Evolutionary conservation across 2,888 invertebrate genomes (phyloP).

Genomic region (Leptarthrus brevirostris): DNA sequence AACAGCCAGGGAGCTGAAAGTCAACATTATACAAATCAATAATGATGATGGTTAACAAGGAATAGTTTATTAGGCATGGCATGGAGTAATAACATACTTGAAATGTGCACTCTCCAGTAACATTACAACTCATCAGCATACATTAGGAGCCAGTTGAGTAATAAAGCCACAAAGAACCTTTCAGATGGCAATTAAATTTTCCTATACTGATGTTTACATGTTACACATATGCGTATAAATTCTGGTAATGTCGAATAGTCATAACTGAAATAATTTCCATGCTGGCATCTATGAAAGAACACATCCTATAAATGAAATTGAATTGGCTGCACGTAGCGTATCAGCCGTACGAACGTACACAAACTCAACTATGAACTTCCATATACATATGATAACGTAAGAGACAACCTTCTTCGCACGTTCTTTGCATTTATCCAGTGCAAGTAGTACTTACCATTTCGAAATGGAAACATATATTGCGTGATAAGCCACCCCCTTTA

Average conservation of each 20-base stretch:
- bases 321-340: background rate
- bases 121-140: no score
- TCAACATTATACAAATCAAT: no score
- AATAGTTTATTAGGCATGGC: no score
- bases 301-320: no score
- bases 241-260: slow-evolving; percentile 4
- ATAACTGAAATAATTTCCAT: slow-evolving; percentile 24
- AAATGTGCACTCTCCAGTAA: no score
- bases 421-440: slow-evolving; percentile 47
- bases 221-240: background rate
- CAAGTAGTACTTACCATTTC: slow-evolving; percentile 51
- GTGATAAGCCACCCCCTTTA: slow-evolving; percentile 48
- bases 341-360: background rate
- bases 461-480: slow-evolving; percentile 54
- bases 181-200: no score
- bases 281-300: background rate
- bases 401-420: slow-evolving; percentile 34
- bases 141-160: no score
- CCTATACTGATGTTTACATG: no score
- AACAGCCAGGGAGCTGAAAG: no score
- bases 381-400: background rate
- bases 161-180: no score
- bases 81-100: no score
- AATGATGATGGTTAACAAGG: no score
- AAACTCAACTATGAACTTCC: background rate